Conservation (phyloP, 2,888 invertebrate genomes). For the Dasysyrphus tricinctus region DNA sequence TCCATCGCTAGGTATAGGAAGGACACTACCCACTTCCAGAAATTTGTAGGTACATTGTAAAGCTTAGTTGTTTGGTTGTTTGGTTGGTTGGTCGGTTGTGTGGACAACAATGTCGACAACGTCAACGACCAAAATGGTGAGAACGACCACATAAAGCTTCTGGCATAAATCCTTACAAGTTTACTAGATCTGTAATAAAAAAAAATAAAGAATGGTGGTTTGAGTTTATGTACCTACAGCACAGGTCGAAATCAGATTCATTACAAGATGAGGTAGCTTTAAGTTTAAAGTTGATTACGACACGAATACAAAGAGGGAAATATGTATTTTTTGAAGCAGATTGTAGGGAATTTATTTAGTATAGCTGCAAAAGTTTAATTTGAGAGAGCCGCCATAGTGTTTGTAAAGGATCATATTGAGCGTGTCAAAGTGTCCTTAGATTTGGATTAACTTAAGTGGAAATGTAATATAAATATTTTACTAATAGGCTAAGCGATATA, state of each 20-base stretch:
- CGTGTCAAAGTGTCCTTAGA: slow-evolving; percentile 26
- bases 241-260: slow-evolving; percentile 58
- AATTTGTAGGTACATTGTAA: slow-evolving; percentile 26
- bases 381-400: background rate
- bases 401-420: slow-evolving; percentile 11
- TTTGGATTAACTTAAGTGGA: slow-evolving; percentile 4
- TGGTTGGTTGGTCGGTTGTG: slow-evolving; percentile 1
- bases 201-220: background rate
- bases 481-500: background rate
- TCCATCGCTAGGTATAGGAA: slow-evolving; percentile 42
- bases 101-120: slow-evolving; percentile 10
- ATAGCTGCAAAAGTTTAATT: slow-evolving; percentile 25
- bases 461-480: slow-evolving; percentile 6
- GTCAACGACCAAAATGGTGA: slow-evolving; percentile 9
- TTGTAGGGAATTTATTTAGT: background rate
- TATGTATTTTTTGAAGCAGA: background rate
- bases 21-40: slow-evolving; percentile 39
- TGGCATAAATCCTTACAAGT: slow-evolving; percentile 42
- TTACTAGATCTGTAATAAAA: slow-evolving; percentile 11
- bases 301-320: too few species aligned
- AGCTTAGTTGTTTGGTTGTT: background rate
- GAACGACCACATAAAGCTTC: background rate
- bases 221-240: slow-evolving; percentile 13
- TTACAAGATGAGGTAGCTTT: slow-evolving; percentile 21
- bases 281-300: background rate